A percentile compares a stretch with the other conserved stretches of the same genome.
Conservation (phyloP, 37 sponge, comb jelly and placozoan genomes). For the Lycopodina hypogea region DNA sequence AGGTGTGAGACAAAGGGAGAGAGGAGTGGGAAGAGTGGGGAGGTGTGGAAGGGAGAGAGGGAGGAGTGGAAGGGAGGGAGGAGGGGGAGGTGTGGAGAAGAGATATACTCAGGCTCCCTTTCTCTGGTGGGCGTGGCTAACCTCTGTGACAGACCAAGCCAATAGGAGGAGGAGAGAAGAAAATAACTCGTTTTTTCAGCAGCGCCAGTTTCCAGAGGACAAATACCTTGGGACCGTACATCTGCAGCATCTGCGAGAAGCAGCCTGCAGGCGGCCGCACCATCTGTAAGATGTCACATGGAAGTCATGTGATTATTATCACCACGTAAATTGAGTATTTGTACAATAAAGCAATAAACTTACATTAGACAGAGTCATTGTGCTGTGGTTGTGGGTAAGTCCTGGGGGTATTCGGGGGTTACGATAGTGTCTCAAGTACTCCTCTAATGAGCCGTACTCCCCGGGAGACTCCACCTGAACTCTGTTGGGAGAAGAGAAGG, state of each 20-base stretch:
- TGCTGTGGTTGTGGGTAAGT: background rate
- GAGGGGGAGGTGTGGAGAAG: background rate
- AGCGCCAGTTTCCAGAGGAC: conserved; percentile 90
- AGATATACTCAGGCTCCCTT: no score
- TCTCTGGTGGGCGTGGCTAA: conserved; percentile 14
- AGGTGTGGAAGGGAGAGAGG: background rate
- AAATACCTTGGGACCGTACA: conserved; percentile 83
- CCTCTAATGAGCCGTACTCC: conserved; percentile 64
- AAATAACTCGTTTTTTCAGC: conserved; percentile 81
- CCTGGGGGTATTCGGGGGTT: conserved; percentile 4
- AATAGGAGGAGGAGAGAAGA: conserved; percentile 91
- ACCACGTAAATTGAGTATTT: background rate
- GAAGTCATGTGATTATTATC: background rate
- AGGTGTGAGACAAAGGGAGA: background rate
- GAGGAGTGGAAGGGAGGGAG: background rate
- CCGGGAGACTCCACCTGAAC: conserved; percentile 63
- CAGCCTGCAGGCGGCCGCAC: conserved; percentile 69
- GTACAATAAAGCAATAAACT: background rate
- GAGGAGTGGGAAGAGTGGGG: background rate
- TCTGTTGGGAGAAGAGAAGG: conserved; percentile 8
- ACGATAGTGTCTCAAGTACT: conserved; percentile 56
- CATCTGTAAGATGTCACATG: background rate
- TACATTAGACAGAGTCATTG: background rate
- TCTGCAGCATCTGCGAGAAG: conserved; percentile 62
- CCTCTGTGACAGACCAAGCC: conserved; percentile 77